Conservation (phyloP, 2,888 invertebrate species). For the Ophion ventricosus region DNA sequence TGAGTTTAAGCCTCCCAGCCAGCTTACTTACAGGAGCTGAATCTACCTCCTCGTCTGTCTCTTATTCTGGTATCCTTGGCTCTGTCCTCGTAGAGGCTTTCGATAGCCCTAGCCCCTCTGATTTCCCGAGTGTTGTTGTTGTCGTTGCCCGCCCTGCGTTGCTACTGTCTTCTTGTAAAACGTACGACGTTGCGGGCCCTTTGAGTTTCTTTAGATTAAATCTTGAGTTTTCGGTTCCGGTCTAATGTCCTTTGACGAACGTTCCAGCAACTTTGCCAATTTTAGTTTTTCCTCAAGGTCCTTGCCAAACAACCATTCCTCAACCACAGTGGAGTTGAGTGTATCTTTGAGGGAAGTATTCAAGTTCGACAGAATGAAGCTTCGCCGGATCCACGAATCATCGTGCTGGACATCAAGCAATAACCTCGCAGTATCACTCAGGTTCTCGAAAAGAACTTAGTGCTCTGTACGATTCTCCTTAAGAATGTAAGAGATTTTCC, state of each 20-base stretch:
- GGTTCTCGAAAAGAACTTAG: background rate
- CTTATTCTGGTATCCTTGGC: background rate
- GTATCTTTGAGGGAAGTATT: conserved; percentile 25
- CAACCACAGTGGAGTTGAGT: conserved; percentile 3
- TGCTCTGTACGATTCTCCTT: background rate
- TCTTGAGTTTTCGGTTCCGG: conserved; percentile 12
- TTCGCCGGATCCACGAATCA: conserved; percentile 46
- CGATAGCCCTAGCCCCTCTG: background rate
- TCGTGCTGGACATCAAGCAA: conserved; percentile 55
- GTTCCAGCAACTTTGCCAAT: conserved; percentile 31
- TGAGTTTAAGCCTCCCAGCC: conserved; percentile 34
- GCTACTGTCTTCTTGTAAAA: background rate
- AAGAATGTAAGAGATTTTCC: conserved; percentile 12
- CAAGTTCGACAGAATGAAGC: conserved; percentile 47
- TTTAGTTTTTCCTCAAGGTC: conserved; percentile 9
- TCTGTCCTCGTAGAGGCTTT: background rate
- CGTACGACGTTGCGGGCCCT: background rate
- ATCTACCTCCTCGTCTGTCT: background rate
- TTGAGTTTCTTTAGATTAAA: background rate
- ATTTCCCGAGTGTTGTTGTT: background rate
- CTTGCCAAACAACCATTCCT: conserved; percentile 15
- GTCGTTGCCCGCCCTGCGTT: conserved; percentile 10
- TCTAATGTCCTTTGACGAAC: conserved; percentile 5
- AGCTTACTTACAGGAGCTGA: conserved; percentile 19
- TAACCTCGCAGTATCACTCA: conserved; percentile 6